Conservation (phyloP, 2,797 vertebrate genomes). For the Sphenopsis melanotis region DNA sequence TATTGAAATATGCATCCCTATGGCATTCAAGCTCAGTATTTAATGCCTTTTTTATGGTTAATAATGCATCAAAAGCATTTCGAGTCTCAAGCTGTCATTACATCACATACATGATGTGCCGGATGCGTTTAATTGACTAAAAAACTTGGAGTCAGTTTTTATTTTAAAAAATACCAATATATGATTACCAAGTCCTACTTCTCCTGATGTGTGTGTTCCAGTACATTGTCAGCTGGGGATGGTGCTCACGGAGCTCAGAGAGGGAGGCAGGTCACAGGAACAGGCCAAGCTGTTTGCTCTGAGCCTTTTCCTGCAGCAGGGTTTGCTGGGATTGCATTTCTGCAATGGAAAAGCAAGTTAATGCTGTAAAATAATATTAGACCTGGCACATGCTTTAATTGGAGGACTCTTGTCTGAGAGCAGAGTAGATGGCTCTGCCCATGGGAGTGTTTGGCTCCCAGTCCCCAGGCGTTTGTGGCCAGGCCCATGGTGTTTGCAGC, state of each 20-base stretch:
- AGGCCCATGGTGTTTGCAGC: not conserved
- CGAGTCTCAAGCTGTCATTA: constrained; percentile 72
- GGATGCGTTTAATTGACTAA: constrained; percentile 69
- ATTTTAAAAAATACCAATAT: constrained; percentile 60
- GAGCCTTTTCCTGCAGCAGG: not conserved
- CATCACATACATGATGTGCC: constrained; percentile 71
- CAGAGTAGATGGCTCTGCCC: not conserved
- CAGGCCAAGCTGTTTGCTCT: constrained; percentile 1
- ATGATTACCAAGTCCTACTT: constrained; percentile 62
- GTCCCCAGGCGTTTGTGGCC: not conserved
- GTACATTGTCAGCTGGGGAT: not conserved
- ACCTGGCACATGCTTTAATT: not conserved
- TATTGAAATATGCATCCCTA: constrained; percentile 79
- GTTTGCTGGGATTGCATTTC: not conserved
- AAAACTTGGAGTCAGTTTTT: constrained; percentile 71
- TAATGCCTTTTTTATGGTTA: constrained; percentile 81
- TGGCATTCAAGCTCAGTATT: constrained; percentile 73
- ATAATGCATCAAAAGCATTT: constrained; percentile 80
- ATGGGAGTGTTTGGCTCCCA: not conserved
- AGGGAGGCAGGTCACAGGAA: not conserved
- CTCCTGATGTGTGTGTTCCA: constrained; percentile 20
- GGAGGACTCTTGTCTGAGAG: not conserved
- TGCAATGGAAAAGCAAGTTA: not conserved
- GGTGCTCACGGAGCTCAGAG: not conserved
- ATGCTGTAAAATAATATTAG: not conserved